Base-by-base conservation (phyloP, 2,797 vertebrate genomes). In the Schizopygopsis pylzovi region DNA sequence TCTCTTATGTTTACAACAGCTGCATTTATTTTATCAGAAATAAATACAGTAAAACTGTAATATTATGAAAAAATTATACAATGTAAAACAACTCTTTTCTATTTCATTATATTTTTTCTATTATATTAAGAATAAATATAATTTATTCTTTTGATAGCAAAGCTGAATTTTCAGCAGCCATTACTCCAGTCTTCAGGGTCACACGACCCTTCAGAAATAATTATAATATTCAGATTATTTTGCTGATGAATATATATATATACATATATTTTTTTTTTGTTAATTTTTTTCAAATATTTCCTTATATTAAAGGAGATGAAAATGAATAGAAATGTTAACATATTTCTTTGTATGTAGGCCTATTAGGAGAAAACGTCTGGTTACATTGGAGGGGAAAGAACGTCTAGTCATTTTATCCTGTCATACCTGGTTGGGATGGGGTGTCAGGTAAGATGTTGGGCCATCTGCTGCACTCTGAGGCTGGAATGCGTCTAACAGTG, bases 391-490 rank as follows among this genome's bases (percentile, higher is more conserved):
- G n/a, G 16, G 52, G 22, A 61, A 43, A 28, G 15, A 63, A 41
- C 7, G 10, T 72, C 22, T n/a, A 45, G 39, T 73, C 22, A 73
- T 45, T 45, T 73, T 43, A 43, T 15, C 22, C 8, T 28, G 59
- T 65, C 59, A 65, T 13, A 28, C 41, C 16, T 79, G 39, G 56
- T 79, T 45, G 18, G 12, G 13, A 25, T 1, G n/a, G 3, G 41
- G 56, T 65, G 25, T 20, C 59, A 65, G 41, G 59, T 43, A 77
- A 22, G 33, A n/a, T 56, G 49, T 77, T 12, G 41, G n/a, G 22
- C 41, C 70, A 72, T 73, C 71, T 73, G 49, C 49, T 77, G 49
- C 33, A 39, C 73, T 77, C 49, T 37, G 9, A 77, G 73, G 33
- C 73, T 22, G 0, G 3, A 11, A 1, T 39, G 18, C 28, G 0